A percentile compares a stretch with the other conserved stretches of the same genome.
Conservation (phyloP, 2,888 invertebrate genomes). For the Pandemis corylana region DNA sequence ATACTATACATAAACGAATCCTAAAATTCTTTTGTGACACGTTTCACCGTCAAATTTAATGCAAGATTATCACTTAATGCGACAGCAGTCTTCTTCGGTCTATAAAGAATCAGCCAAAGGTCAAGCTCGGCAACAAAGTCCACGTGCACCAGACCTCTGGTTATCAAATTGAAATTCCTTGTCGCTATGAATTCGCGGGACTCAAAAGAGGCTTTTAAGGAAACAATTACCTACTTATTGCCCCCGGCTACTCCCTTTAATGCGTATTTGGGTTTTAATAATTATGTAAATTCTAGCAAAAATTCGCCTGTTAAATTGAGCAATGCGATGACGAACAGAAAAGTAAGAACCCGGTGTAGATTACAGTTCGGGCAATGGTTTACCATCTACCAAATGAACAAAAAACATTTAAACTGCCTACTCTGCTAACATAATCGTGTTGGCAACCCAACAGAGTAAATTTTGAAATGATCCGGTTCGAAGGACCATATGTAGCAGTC, state of each 20-base stretch:
- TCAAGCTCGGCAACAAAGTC: not conserved
- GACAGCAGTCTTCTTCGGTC: not conserved
- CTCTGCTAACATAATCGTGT: not conserved
- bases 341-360: not conserved
- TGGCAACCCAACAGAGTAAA: too few species aligned
- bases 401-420: too few species aligned
- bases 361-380: too few species aligned
- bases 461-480: too few species aligned
- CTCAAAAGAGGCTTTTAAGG: conserved; percentile 23
- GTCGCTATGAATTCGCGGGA: conserved; percentile 18
- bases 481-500: too few species aligned
- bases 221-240: conserved; percentile 29
- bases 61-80: not conserved
- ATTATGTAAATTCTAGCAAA: conserved; percentile 4
- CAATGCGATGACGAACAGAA: not conserved
- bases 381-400: too few species aligned
- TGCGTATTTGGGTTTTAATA: conserved; percentile 20
- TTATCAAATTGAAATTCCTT: not conserved
- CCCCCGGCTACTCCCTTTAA: conserved; percentile 13
- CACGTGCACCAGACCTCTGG: not conserved
- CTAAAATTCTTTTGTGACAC: not conserved
- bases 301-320: not conserved
- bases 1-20: too few species aligned
- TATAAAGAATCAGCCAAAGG: not conserved
- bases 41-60: conserved; percentile 1